These are phyloP conservation scores for Zaprionus gabonicus DNA, from an alignment of 1,140 invertebrate species.

Conservation along the genomic window DNA sequence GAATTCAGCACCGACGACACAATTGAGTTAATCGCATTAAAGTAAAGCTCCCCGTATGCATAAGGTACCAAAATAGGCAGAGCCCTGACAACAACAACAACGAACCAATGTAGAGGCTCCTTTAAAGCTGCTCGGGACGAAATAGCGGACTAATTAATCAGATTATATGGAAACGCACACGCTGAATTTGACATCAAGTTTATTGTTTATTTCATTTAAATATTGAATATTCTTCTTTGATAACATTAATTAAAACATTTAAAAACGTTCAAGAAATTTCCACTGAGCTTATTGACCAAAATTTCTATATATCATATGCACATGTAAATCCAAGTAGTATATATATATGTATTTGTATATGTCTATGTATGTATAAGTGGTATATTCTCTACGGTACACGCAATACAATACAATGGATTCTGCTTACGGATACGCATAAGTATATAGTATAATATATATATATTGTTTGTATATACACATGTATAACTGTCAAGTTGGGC, in stretches of 20 bases:
- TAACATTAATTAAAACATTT: constrained; percentile 61
- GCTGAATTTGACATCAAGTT: constrained; percentile 69
- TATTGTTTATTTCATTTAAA: constrained; percentile 71
- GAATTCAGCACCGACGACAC: constrained; percentile 36
- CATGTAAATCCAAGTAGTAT: constrained; percentile 35
- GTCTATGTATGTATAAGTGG: neutral
- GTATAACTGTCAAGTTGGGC: constrained; percentile 23
- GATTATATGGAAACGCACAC: neutral
- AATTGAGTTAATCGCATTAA: constrained; percentile 76
- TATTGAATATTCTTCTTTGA: constrained; percentile 65
- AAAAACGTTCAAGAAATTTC: constrained; percentile 44
- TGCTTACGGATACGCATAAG: constrained; percentile 21
- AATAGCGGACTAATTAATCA: constrained; percentile 13
- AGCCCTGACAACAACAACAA: neutral
- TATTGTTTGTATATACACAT: neutral
- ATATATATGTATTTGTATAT: constrained; percentile 41
- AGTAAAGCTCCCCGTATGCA: constrained; percentile 38
- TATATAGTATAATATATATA: constrained; percentile 10
- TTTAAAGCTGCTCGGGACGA: neutral
- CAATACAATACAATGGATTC: constrained; percentile 38
- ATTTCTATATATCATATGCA: constrained; percentile 22
- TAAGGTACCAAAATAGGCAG: constrained; percentile 11
- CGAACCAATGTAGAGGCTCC: neutral
- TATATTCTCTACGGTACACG: constrained; percentile 21
- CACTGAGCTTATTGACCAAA: constrained; percentile 41